These are phyloP conservation scores for Egretta garzetta DNA, from an alignment of 2,113 vertebrate species.

Conservation along the genomic window DNA sequence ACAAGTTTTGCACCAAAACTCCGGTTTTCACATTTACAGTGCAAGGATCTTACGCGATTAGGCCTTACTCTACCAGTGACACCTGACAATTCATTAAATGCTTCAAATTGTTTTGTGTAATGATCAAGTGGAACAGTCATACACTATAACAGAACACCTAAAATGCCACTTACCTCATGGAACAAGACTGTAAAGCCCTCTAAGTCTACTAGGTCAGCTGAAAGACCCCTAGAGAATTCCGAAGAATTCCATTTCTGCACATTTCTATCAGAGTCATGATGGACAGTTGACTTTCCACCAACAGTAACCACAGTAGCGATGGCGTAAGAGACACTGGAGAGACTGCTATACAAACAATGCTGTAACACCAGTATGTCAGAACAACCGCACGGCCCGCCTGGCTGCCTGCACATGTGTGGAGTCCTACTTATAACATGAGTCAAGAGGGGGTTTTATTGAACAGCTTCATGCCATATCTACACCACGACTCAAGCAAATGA, in stretches of 20 bases:
- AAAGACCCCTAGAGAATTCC: background rate
- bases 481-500: background rate
- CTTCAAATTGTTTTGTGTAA: background rate
- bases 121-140: background rate
- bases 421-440: background rate
- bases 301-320: background rate
- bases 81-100: background rate
- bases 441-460: background rate
- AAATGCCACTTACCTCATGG: background rate
- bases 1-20: background rate
- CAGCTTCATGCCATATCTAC: background rate
- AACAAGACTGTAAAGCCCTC: background rate
- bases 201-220: background rate
- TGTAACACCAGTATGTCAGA: rapidly evolving
- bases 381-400: background rate
- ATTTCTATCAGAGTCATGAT: background rate
- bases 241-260: background rate
- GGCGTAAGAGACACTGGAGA: background rate
- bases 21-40: background rate
- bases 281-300: background rate
- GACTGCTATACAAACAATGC: background rate
- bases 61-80: background rate
- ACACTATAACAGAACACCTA: background rate
- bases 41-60: background rate
- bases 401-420: background rate